These are phyloP conservation scores for Acanthaster planci DNA, from an alignment of 35 echinoderm and acorn worm genomes.

Conservation along the genomic window DNA sequence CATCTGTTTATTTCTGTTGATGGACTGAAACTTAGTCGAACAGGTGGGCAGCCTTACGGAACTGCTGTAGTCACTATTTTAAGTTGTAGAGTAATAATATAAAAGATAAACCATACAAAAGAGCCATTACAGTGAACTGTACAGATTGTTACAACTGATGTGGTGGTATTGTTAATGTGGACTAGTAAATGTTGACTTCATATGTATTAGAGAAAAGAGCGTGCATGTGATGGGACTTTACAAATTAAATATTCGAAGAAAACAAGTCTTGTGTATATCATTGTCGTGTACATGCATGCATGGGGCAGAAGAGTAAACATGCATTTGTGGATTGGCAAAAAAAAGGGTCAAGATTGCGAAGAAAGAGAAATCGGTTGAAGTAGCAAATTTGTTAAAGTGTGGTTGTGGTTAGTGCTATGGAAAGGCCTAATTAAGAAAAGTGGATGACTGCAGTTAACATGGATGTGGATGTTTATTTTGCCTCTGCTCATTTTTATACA, in stretches of 20 bases:
- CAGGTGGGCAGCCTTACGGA: background rate
- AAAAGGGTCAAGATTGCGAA: background rate
- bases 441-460: background rate
- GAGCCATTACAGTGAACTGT: background rate
- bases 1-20: background rate
- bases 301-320: background rate
- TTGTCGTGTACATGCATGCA: background rate
- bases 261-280: conserved; percentile 2
- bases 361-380: no score
- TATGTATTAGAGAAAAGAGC: background rate
- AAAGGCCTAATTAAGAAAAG: background rate
- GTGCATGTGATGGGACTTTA: conserved; percentile 10
- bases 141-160: background rate
- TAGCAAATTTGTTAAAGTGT: background rate
- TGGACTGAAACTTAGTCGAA: background rate
- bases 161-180: conserved; percentile 18
- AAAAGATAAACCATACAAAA: background rate
- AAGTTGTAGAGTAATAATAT: background rate
- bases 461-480: background rate
- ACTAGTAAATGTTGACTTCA: conserved; percentile 10
- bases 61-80: background rate
- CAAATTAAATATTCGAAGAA: background rate
- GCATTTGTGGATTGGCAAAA: background rate
- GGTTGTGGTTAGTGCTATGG: background rate
- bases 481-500: background rate